A percentile compares a stretch with the other conserved stretches of the same genome.
Evolutionary conservation across 1,140 invertebrate species (phyloP).

Genomic region (Bradynema listronoti): DNA sequence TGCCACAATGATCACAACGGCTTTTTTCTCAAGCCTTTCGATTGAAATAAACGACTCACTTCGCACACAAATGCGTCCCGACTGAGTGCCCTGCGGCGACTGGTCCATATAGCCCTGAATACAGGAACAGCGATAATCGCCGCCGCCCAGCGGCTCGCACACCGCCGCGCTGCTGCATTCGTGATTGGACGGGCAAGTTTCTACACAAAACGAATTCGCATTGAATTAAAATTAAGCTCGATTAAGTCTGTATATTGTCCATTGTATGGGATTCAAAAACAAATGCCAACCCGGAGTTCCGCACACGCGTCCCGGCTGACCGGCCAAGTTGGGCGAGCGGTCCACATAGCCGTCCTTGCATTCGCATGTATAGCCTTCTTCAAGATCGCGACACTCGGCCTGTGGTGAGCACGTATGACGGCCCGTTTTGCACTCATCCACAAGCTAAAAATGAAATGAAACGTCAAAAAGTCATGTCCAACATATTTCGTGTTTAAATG

Average conservation of each 20-base stretch:
- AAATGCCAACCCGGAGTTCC: conserved; percentile 16
- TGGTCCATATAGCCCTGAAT: conserved; percentile 49
- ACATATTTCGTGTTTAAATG: no score
- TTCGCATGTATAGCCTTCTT: conserved; percentile 58
- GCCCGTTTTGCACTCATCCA: conserved; percentile 48
- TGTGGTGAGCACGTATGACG: conserved; percentile 52
- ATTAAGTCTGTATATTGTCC: no score
- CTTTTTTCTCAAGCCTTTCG: neutral
- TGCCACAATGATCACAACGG: neutral
- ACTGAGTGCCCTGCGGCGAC: conserved; percentile 40
- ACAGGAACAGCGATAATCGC: conserved; percentile 52
- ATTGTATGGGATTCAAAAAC: no score
- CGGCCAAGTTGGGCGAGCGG: conserved; percentile 49
- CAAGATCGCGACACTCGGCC: conserved; percentile 55
- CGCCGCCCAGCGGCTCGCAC: conserved; percentile 54
- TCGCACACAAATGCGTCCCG: conserved; percentile 55
- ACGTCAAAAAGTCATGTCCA: no score
- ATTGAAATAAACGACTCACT: conserved; percentile 29
- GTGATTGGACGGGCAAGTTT: conserved; percentile 55
- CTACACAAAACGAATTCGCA: conserved; percentile 10
- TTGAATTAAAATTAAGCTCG: no score
- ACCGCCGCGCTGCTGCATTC: conserved; percentile 55
- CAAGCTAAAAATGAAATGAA: no score
- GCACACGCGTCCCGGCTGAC: conserved; percentile 55
- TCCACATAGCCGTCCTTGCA: conserved; percentile 47